Conservation (phyloP, 2,113 vertebrate species). For the Zapus hudsonius region DNA sequence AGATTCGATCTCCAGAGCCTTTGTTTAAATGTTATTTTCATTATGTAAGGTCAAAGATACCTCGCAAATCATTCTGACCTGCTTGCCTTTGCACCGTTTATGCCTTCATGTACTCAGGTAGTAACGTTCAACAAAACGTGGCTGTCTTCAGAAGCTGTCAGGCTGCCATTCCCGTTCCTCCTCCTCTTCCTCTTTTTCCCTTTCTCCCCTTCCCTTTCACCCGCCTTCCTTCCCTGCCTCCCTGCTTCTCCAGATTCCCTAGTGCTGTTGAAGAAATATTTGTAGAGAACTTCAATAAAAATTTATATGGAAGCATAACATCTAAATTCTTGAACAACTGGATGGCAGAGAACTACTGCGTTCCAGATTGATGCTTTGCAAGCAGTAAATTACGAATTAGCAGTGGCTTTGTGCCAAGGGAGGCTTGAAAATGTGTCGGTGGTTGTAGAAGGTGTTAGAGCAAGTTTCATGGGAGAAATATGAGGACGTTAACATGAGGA, state of each 20-base stretch:
- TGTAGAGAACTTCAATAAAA: conserved; percentile 25
- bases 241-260: not conserved
- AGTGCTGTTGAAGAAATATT: not conserved
- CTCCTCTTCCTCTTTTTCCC: not conserved
- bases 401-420: not conserved
- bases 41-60: not conserved
- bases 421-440: not conserved
- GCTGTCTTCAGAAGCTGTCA: not conserved
- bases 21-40: conserved; percentile 1
- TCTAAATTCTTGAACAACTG: conserved; percentile 3
- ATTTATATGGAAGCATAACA: not conserved
- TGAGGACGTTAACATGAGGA: not conserved
- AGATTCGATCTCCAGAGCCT: not conserved
- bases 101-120: not conserved
- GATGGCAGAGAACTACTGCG: not conserved
- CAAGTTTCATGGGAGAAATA: not conserved
- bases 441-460: conserved; percentile 1
- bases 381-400: conserved; percentile 32
- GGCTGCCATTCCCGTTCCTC: not conserved
- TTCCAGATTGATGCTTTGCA: conserved; percentile 39
- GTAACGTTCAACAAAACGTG: not conserved
- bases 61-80: not conserved
- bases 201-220: too few relatives aligned
- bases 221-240: not conserved
- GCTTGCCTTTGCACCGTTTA: not conserved